Evolutionary conservation across 2,888 invertebrate genomes (phyloP), one percentile per base, ranked within the genome.

Genomic region (Nomada fabriciana): DNA sequence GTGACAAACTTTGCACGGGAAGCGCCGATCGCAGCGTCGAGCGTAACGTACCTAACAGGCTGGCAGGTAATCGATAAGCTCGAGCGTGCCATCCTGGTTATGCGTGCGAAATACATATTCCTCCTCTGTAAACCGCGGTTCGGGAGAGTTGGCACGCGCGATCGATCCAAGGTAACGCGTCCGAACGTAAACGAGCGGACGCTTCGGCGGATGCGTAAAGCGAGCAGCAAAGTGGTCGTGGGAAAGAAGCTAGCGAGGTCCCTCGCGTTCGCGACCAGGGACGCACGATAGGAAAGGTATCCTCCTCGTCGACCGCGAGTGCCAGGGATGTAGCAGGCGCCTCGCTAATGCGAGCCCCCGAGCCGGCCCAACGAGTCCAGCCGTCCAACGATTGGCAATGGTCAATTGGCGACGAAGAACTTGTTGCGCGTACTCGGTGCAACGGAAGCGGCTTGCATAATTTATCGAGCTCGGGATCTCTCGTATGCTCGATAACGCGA

Each of bases 371-470:
- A 72, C 75, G 72, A 77, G 70, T 71, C 75, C 69, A 76, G 68
- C 72, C 67, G 70, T 69, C 82, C 65, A 73, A 82, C 79, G n/a
- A n/a, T n/a, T n/a, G n/a, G n/a, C n/a, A n/a, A n/a, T n/a, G n/a
- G 82, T 79, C 85, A 88, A 88, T 88, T 86, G 87, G 83, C 85
- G 78, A 81, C 79, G 69, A 63, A 73, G 84, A 86, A 86, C 85
- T 88, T 89, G 74, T 86, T 82, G 83, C 83, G 76, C 57, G 81
- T 18, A 9, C 76, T 25, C 77, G 69, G 65, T 57, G 53, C 77
- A 81, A 77, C 84, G 81, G 84, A 81, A 70, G 65, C 67, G 61
- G 59, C 64, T 76, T 78, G 76, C 68, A 67, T 76, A 80, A 84
- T 85, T 82, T 73, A 80, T 85, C 76, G 71, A 11, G 36, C 36